These are phyloP conservation scores for Coelinius sp. DNA, from an alignment of 2,888 invertebrate species.

Conservation along the genomic window DNA sequence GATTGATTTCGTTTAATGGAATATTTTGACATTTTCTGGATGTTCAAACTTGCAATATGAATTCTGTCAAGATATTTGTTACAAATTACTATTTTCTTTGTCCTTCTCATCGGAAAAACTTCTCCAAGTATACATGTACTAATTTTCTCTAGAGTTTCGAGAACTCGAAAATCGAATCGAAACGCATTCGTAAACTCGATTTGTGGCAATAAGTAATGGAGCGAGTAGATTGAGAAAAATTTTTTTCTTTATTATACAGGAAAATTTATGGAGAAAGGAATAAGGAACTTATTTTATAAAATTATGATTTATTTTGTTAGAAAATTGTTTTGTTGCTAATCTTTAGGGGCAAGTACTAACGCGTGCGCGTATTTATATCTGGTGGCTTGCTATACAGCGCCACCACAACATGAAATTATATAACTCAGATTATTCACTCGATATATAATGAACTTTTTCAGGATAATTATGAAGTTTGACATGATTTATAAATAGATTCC, in stretches of 20 bases:
- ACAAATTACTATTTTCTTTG: background rate
- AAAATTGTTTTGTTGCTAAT: background rate
- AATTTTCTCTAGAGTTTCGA: background rate
- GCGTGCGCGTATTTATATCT: background rate
- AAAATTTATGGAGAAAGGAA: too few species aligned
- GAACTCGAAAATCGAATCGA: background rate
- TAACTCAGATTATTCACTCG: background rate
- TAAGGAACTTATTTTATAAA: too few species aligned
- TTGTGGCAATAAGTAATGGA: too few species aligned
- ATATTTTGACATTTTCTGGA: background rate
- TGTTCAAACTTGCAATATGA: background rate
- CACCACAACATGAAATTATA: background rate
- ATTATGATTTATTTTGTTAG: background rate
- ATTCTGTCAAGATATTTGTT: background rate
- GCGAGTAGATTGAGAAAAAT: too few species aligned
- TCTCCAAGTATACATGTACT: background rate
- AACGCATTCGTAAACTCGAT: background rate
- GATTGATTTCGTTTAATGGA: background rate
- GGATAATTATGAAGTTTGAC: too few species aligned
- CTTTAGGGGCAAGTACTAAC: background rate
- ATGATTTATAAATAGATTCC: background rate
- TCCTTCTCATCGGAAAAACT: background rate
- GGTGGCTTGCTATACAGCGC: background rate
- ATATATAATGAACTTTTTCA: background rate
- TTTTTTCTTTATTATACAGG: background rate